Conservation (phyloP, 1,140 invertebrate species). For the Drosophila mauritiana region DNA sequence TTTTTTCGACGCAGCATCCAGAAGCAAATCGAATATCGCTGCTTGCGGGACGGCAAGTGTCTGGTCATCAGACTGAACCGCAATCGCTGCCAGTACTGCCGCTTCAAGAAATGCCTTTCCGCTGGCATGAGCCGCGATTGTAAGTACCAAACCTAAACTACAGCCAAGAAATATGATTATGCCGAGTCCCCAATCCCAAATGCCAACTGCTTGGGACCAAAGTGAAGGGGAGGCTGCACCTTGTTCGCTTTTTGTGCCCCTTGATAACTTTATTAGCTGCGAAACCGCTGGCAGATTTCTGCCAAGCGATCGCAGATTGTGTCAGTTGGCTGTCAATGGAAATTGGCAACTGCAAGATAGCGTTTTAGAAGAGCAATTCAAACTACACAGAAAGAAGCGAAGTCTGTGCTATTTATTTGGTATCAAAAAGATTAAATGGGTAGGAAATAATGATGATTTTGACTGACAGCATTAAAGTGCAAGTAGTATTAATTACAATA, state of each 20-base stretch:
- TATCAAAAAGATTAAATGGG: too few relatives aligned
- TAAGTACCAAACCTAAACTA: slow-evolving; percentile 81
- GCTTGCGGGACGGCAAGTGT: slow-evolving; percentile 98
- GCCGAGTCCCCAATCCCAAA: slow-evolving; percentile 18
- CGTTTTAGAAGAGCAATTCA: slow-evolving; percentile 9
- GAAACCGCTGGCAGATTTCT: slow-evolving; percentile 42
- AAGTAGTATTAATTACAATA: too few relatives aligned
- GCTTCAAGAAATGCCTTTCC: slow-evolving; percentile 98
- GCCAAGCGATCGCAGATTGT: slow-evolving; percentile 59
- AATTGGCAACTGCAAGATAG: slow-evolving; percentile 42
- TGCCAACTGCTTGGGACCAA: slow-evolving; percentile 35
- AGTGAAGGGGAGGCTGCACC: slow-evolving; percentile 69
- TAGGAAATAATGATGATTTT: too few relatives aligned
- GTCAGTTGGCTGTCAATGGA: slow-evolving; percentile 45
- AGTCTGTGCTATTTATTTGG: too few relatives aligned
- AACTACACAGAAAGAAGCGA: background rate
- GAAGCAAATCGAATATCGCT: slow-evolving; percentile 99
- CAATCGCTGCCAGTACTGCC: slow-evolving; percentile 98
- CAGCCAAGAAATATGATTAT: slow-evolving; percentile 28
- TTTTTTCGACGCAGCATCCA: slow-evolving; percentile 96
- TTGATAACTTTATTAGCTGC: slow-evolving; percentile 73
- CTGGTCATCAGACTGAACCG: slow-evolving; percentile 97
- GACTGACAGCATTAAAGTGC: too few relatives aligned
- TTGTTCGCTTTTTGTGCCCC: slow-evolving; percentile 17
- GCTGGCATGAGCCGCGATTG: slow-evolving; percentile 99